Conservation (phyloP, 2,113 vertebrate genomes). For the Chionomys nivalis region DNA sequence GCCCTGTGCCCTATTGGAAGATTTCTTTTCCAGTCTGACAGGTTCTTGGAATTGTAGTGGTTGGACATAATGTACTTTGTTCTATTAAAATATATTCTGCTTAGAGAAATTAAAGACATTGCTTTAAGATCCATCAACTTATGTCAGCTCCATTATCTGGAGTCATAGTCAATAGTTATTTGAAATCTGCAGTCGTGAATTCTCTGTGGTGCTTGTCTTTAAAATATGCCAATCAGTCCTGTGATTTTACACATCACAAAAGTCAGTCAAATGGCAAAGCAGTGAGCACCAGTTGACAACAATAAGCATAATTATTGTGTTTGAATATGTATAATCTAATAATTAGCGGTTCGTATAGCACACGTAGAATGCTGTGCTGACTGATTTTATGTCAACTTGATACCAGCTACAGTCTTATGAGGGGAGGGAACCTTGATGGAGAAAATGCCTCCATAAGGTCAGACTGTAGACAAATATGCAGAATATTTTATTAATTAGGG, state of each 20-base stretch:
- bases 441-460: not conserved
- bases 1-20: not conserved
- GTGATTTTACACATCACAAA: not conserved
- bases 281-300: not conserved
- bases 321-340: not conserved
- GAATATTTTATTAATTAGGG: not conserved
- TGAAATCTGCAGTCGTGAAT: slow-evolving; percentile 38
- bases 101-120: slow-evolving; percentile 70
- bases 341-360: not conserved
- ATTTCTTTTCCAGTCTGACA: slow-evolving; percentile 62
- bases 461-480: not conserved
- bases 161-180: slow-evolving; percentile 57
- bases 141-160: slow-evolving; percentile 65
- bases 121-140: slow-evolving; percentile 57
- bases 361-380: not conserved
- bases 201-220: slow-evolving; percentile 39
- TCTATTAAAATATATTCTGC: slow-evolving; percentile 64
- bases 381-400: not conserved
- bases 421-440: not conserved
- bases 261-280: not conserved
- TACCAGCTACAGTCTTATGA: not conserved
- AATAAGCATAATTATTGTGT: not conserved
- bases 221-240: slow-evolving; percentile 18
- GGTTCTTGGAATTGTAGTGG: slow-evolving; percentile 72
- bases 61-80: slow-evolving; percentile 54